Evolutionary conservation across 2,888 invertebrate species (phyloP).

Genomic region (Meloe dianella): DNA sequence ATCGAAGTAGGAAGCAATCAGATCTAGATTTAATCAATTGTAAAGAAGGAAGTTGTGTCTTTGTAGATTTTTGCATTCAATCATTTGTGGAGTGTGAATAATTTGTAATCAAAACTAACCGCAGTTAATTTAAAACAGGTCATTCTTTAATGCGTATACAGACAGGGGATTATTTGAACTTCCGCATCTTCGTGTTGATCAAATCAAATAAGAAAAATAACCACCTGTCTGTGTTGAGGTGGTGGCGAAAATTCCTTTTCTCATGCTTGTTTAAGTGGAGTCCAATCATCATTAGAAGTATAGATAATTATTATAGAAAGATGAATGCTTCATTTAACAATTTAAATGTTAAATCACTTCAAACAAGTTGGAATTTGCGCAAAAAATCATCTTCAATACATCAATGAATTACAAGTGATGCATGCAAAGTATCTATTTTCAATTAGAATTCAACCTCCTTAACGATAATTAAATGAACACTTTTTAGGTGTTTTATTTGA

Average conservation of each 20-base stretch:
- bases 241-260: background rate
- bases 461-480: background rate
- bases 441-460: background rate
- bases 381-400: background rate
- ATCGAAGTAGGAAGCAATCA: conserved; percentile 7
- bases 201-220: background rate
- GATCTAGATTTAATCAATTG: conserved; percentile 10
- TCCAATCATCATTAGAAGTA: conserved; percentile 27
- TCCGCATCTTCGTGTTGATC: background rate
- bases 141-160: background rate
- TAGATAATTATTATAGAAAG: conserved; percentile 18
- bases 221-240: background rate
- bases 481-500: background rate
- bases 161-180: background rate
- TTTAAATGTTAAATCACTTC: background rate
- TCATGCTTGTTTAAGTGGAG: conserved; percentile 14
- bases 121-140: conserved; percentile 8
- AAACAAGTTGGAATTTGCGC: conserved; percentile 7
- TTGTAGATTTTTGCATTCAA: background rate
- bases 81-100: conserved; percentile 11
- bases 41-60: conserved; percentile 9
- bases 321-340: conserved; percentile 27
- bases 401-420: conserved; percentile 9
- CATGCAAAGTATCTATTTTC: conserved; percentile 18
- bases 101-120: conserved; percentile 10